Conservation (phyloP, 2,797 vertebrate species). For the Megaceryle alcyon region DNA sequence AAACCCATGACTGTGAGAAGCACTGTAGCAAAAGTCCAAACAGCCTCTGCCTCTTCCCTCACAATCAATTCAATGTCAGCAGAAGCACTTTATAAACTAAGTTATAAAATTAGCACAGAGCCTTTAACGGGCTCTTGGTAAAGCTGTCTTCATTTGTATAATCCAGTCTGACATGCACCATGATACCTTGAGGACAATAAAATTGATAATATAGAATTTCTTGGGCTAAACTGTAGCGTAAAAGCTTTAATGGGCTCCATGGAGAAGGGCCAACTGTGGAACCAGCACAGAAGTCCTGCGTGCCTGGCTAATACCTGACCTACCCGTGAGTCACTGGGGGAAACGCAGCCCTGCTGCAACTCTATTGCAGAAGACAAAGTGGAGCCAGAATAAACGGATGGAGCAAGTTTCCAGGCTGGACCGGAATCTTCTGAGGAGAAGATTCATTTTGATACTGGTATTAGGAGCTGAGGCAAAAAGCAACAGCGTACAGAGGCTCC, state of each 20-base stretch:
- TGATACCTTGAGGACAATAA: conserved; percentile 20
- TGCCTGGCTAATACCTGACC: neutral
- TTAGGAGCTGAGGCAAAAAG: neutral
- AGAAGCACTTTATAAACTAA: conserved; percentile 25
- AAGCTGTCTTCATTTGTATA: conserved; percentile 16
- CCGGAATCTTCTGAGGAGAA: neutral
- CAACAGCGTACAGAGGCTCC: neutral
- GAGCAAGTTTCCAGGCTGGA: neutral
- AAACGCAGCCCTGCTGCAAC: neutral
- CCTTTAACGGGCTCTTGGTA: neutral
- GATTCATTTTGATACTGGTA: neutral
- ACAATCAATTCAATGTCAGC: neutral
- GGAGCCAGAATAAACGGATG: neutral
- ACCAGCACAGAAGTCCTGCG: neutral
- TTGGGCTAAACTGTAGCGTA: neutral
- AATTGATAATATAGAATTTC: conserved; percentile 21
- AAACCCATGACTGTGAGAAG: neutral
- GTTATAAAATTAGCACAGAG: neutral
- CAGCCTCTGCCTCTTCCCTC: neutral
- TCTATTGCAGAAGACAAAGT: neutral
- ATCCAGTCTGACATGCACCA: neutral
- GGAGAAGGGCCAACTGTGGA: conserved; percentile 30
- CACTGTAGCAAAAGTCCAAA: neutral
- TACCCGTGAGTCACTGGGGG: neutral
- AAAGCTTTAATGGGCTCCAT: conserved; percentile 40